phyloP scores from a whole-genome alignment of 2,888 invertebrate species.

The Onchidella celtica region DNA sequence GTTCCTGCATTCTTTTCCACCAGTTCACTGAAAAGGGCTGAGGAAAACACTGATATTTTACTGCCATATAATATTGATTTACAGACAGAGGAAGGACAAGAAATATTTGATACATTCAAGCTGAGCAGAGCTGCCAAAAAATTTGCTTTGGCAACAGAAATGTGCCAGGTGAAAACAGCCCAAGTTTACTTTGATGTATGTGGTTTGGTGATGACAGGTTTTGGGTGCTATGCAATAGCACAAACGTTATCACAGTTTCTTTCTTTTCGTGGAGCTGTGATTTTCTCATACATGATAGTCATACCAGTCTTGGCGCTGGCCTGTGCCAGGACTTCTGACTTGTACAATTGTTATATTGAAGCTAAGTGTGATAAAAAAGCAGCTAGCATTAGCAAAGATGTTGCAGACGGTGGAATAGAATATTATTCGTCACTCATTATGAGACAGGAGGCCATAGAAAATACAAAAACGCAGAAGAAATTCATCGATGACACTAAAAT shows the following conservation, averaged over 20 bases:
- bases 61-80: constrained; percentile 4
- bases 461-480: not conserved
- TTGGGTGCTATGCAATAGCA: not conserved
- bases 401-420: constrained; percentile 25
- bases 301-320: not conserved
- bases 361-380: constrained; percentile 1
- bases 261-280: not conserved
- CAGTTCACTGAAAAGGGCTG: not conserved
- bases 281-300: constrained; percentile 3
- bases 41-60: not conserved
- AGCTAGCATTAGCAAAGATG: constrained; percentile 12
- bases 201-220: not conserved
- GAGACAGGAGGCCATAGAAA: not conserved
- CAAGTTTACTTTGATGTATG: not conserved
- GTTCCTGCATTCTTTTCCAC: constrained; percentile 18
- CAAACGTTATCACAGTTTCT: not conserved
- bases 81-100: not conserved
- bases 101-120: not conserved
- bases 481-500: not conserved
- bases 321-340: not conserved
- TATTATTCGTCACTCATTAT: constrained; percentile 19
- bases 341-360: not conserved
- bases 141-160: constrained; percentile 37
- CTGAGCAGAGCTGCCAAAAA: constrained; percentile 33
- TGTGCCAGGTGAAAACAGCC: not conserved